phyloP scores from a whole-genome alignment of 2,113 vertebrate genomes.

The Xiphorhynchus elegans region DNA sequence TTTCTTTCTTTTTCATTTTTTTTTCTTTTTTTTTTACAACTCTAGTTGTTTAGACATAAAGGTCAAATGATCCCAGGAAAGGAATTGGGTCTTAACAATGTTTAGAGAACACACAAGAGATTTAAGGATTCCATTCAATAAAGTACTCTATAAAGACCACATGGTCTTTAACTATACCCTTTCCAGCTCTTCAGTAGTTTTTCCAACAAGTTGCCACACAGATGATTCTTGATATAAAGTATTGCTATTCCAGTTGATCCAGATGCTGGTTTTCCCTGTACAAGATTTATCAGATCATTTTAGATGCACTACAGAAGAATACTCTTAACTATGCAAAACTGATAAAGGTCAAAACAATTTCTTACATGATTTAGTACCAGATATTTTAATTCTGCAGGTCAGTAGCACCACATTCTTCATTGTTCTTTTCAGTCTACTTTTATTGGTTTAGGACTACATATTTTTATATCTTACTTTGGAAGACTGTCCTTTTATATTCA shows the following conservation, averaged over 20 bases:
- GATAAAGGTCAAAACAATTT: not conserved
- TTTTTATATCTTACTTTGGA: not conserved
- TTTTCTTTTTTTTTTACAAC: not conserved
- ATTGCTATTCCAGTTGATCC: not conserved
- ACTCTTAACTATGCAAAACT: not conserved
- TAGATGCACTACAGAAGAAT: not conserved
- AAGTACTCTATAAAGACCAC: not conserved
- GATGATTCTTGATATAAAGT: not conserved
- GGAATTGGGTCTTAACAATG: not conserved
- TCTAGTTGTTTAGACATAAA: not conserved
- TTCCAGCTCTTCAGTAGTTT: not conserved
- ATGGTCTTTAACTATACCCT: not conserved
- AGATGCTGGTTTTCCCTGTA: not conserved
- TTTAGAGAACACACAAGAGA: not conserved
- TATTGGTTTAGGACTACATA: accelerated
- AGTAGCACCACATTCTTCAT: not conserved
- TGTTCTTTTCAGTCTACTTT: not conserved
- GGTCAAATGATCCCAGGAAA: not conserved
- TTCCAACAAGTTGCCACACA: not conserved
- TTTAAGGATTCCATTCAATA: not conserved
- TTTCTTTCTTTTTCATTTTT: not conserved
- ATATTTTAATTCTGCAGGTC: not conserved
- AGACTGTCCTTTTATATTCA: not conserved
- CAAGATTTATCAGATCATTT: not conserved
- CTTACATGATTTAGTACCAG: not conserved